Percentiles rank a stretch among this genome's conserved stretches.
Evolutionary conservation across 2,888 invertebrate genomes (phyloP).

Genomic region (Drosophila gaucha): DNA sequence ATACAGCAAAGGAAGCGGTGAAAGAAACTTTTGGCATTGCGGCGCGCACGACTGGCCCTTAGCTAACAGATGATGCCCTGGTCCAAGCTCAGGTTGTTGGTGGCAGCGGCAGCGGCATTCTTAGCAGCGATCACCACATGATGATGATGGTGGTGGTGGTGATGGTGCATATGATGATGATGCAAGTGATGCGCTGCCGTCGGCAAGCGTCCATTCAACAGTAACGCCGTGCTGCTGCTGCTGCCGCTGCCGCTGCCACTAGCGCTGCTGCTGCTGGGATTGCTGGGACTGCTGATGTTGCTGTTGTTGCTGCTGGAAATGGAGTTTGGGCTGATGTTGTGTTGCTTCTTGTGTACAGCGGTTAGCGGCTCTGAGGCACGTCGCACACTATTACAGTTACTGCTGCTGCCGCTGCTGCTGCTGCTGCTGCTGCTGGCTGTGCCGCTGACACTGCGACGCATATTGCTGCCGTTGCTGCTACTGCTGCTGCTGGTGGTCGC

Average conservation of each 20-base stretch:
- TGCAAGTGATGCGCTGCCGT: slow-evolving; percentile 62
- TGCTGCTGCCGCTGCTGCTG: slow-evolving; percentile 35
- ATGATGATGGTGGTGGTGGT: slow-evolving; percentile 75
- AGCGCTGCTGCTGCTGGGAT: slow-evolving; percentile 36
- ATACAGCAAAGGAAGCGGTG: slow-evolving; percentile 84
- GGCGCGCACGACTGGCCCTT: slow-evolving; percentile 84
- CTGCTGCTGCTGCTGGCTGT: slow-evolving; percentile 39
- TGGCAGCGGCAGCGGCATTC: slow-evolving; percentile 78
- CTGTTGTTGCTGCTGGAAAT: slow-evolving; percentile 35
- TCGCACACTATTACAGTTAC: slow-evolving; percentile 49
- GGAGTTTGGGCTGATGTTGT: slow-evolving; percentile 28
- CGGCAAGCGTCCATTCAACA: slow-evolving; percentile 48
- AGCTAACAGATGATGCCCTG: slow-evolving; percentile 85
- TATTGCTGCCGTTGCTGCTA: slow-evolving; percentile 28
- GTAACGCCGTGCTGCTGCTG: slow-evolving; percentile 43
- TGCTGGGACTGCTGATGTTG: slow-evolving; percentile 32
- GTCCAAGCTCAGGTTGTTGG: slow-evolving; percentile 84
- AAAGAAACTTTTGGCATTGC: slow-evolving; percentile 85
- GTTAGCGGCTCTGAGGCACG: slow-evolving; percentile 75
- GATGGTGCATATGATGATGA: slow-evolving; percentile 73
- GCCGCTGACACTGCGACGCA: slow-evolving; percentile 36
- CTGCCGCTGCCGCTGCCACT: slow-evolving; percentile 52
- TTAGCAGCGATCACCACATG: slow-evolving; percentile 75
- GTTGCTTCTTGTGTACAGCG: slow-evolving; percentile 65
- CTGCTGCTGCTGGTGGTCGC: slow-evolving; percentile 36